phyloP scores from a whole-genome alignment of 2,797 vertebrate species.

The Cephalopachus bancanus region DNA sequence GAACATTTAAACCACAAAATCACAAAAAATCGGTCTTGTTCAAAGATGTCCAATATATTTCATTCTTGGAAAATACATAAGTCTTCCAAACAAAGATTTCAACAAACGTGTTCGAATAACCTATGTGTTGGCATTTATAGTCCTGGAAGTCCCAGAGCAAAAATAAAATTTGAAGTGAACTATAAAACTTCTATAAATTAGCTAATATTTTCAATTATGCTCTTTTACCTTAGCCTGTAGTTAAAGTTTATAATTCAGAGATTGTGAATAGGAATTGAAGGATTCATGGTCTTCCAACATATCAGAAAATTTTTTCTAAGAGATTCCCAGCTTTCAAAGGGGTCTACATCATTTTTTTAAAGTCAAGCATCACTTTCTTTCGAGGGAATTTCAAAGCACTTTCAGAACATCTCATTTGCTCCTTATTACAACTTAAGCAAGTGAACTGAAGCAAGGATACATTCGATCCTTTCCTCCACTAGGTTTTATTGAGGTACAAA shows the following conservation, averaged over 20 bases:
- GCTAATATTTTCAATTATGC: background rate
- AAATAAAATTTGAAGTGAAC: constrained; percentile 56
- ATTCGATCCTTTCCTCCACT: background rate
- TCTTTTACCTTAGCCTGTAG: background rate
- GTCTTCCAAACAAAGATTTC: constrained; percentile 15
- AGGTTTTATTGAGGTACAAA: background rate
- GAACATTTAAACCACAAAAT: background rate
- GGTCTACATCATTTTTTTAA: background rate
- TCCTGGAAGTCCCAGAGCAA: background rate
- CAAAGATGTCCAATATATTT: background rate
- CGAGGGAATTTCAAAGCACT: background rate
- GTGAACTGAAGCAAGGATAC: background rate
- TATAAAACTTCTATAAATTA: background rate
- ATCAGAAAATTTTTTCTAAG: background rate
- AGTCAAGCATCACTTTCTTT: background rate
- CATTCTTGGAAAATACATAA: background rate
- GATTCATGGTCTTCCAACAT: background rate
- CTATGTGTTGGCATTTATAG: background rate
- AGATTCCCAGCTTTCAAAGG: background rate
- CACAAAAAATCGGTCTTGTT: background rate
- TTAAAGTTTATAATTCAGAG: background rate
- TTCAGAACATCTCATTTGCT: background rate
- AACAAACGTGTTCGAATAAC: constrained; percentile 29
- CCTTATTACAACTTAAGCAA: background rate
- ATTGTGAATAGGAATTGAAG: background rate